Percentiles rank a stretch among this genome's conserved stretches.
phyloP scores from a whole-genome alignment of 2,113 vertebrate species.

The Passer montanus region DNA sequence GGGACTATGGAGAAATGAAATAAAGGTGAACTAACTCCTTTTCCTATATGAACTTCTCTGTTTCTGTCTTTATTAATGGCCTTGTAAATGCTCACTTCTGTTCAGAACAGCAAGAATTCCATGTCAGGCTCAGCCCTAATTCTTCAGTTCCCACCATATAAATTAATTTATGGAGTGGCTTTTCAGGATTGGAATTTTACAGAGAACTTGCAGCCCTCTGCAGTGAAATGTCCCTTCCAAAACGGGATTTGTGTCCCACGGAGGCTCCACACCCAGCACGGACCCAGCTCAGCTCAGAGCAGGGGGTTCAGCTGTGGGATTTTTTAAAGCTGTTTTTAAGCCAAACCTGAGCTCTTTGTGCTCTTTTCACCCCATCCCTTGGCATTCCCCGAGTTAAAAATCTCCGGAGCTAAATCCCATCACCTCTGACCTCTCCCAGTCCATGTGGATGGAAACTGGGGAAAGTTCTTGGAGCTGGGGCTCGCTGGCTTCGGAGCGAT shows the following conservation, averaged over 20 bases:
- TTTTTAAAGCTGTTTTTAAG: rapidly evolving
- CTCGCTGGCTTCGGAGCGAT: rapidly evolving
- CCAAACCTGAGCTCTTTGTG: background rate
- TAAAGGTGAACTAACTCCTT: slow-evolving; percentile 67
- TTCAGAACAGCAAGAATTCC: rapidly evolving
- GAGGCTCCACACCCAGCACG: rapidly evolving
- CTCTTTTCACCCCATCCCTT: background rate
- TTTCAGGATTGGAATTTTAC: background rate
- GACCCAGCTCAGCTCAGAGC: background rate
- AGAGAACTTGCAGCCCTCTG: no score
- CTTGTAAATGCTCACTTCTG: background rate
- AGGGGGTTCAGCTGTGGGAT: rapidly evolving
- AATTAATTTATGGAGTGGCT: background rate
- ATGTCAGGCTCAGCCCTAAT: rapidly evolving
- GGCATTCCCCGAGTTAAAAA: background rate
- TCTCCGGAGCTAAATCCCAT: rapidly evolving
- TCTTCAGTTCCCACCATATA: rapidly evolving
- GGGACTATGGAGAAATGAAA: slow-evolving; percentile 65
- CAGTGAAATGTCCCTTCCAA: background rate
- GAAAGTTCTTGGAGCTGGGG: rapidly evolving
- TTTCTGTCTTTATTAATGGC: slow-evolving; percentile 16
- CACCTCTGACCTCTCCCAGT: rapidly evolving
- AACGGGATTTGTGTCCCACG: rapidly evolving
- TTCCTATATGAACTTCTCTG: slow-evolving; percentile 32
- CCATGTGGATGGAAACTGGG: rapidly evolving